A percentile compares a stretch with the other conserved stretches of the same genome.
These are phyloP conservation scores for Gnathonemus echidnorhynchus DNA, from an alignment of 2,113 vertebrate species.

Conservation along the genomic window DNA sequence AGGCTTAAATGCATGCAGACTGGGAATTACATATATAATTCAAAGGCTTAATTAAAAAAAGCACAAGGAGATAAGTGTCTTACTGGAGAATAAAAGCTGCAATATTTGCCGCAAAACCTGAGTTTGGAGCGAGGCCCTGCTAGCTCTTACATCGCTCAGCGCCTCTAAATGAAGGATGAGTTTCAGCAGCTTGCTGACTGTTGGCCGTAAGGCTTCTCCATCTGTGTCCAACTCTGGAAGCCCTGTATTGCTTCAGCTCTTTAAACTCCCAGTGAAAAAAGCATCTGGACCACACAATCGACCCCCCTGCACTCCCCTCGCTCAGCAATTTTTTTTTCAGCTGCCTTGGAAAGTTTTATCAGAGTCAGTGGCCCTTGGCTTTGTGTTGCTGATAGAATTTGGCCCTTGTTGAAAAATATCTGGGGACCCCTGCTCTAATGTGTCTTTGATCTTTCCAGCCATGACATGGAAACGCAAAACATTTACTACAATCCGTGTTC, in stretches of 20 bases:
- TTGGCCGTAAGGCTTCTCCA: background rate
- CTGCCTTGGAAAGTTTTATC: background rate
- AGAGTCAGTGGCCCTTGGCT: background rate
- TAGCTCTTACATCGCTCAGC: background rate
- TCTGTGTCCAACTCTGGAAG: background rate
- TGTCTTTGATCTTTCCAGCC: background rate
- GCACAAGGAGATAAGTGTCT: background rate
- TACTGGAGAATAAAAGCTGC: background rate
- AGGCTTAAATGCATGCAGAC: background rate
- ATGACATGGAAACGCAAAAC: background rate
- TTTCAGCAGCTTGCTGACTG: background rate
- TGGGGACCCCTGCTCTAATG: background rate
- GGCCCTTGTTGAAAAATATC: background rate
- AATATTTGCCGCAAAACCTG: background rate
- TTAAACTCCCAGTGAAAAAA: background rate
- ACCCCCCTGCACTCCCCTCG: background rate
- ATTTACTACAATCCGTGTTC: background rate
- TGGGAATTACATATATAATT: constrained; percentile 12
- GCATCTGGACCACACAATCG: background rate
- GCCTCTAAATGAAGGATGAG: background rate
- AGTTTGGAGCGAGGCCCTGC: background rate
- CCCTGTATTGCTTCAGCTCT: background rate
- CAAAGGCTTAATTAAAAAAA: constrained; percentile 14
- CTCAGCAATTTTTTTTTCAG: background rate
- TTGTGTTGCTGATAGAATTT: background rate